Conservation (phyloP, 2,888 invertebrate species). For the Cheilosia vulpina region DNA sequence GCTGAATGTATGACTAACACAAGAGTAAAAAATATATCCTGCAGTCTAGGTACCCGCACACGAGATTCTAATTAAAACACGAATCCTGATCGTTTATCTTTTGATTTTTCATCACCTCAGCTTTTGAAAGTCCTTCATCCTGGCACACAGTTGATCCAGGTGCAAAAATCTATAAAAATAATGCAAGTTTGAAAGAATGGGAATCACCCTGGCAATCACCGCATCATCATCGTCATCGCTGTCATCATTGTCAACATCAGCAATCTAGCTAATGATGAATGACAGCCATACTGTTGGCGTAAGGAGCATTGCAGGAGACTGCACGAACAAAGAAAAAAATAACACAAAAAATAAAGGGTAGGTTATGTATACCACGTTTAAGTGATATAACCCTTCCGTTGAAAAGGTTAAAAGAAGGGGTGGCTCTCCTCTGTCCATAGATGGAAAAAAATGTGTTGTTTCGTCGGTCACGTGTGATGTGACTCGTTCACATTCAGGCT, state of each 20-base stretch:
- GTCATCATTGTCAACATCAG: slow-evolving; percentile 73
- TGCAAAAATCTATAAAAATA: slow-evolving; percentile 50
- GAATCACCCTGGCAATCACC: slow-evolving; percentile 69
- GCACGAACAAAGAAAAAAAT: not conserved
- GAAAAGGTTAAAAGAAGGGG: slow-evolving; percentile 1
- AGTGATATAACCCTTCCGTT: slow-evolving; percentile 48
- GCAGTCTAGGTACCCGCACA: slow-evolving; percentile 6
- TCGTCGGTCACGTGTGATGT: not conserved
- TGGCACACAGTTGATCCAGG: not conserved
- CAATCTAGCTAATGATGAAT: slow-evolving; percentile 74
- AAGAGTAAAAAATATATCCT: too few relatives aligned
- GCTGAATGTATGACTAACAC: too few relatives aligned
- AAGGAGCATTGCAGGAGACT: slow-evolving; percentile 16
- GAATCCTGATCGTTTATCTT: slow-evolving; percentile 74
- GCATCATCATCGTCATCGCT: slow-evolving; percentile 72
- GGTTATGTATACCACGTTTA: slow-evolving; percentile 34
- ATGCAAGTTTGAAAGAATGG: slow-evolving; percentile 18
- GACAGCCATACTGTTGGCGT: slow-evolving; percentile 39
- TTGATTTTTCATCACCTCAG: slow-evolving; percentile 57
- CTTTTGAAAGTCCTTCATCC: slow-evolving; percentile 40
- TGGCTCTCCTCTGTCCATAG: too few relatives aligned
- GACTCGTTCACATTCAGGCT: too few relatives aligned
- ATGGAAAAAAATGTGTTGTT: not conserved
- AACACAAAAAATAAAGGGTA: not conserved
- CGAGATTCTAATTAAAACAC: slow-evolving; percentile 73